Evolutionary conservation across 2,797 vertebrate species (phyloP), one percentile per base, ranked within the genome.

Genomic region (Chelmon rostratus): DNA sequence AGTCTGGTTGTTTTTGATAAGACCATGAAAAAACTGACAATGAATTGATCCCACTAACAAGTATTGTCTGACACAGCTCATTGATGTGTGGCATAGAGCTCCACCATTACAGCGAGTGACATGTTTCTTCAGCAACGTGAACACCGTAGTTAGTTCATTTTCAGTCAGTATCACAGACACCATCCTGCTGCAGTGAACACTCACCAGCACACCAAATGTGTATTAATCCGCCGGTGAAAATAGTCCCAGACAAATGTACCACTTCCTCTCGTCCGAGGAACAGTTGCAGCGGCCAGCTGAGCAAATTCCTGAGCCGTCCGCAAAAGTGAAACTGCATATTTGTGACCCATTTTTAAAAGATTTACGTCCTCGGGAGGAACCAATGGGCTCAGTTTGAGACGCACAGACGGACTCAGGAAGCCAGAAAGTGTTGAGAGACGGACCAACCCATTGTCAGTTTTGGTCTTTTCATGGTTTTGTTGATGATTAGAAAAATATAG

Each of bases 391-490:
- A n/a, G n/a, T 28, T 8, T 12, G 35, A 47, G 25, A 53, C 16
- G 53, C 18, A 57, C n/a, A 50, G 15, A 38, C 13, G 5, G 6
- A n/a, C 21, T 63, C 13, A 6, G 16, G 37, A 11, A 37, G 44
- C 49, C 62, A 66, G 21, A 23, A 38, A 70, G 46, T 42, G 31
- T 0, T 16, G 15, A 28, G 8, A 31, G 9, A 66, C 6, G 7
- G 7, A 53, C 35, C 5, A 40, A n/a, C 4, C 61, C 18, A 4
- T 13, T 31, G 44, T 18, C 49, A 19, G 11, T 65, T 71, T 64
- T 42, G 37, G 25, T 69, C 25, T 77, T 74, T 57, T 74, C 8
- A 57, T 21, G 7, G 42, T 62, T 53, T 66, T 75, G 15, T 37
- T 69, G 44, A 73, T 9, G 53, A 23, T 38, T 9, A 21, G 4